A percentile compares a stretch with the other conserved stretches of the same genome.
Conservation (phyloP, 2,888 invertebrate genomes). For the Lordiphosa andalusiaca region DNA sequence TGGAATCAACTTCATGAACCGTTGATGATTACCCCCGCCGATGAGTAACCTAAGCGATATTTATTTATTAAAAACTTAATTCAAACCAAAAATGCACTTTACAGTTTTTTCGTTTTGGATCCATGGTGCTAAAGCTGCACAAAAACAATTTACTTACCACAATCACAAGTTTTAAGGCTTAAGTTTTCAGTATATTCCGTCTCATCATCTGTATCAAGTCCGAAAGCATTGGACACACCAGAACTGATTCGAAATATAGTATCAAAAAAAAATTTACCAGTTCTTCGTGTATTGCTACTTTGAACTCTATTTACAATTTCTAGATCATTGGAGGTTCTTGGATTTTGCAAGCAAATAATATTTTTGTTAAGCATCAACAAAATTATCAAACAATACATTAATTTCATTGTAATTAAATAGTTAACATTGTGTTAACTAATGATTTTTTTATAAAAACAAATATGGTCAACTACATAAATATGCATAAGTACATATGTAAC, state of each 20-base stretch:
- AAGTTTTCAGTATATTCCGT: slow-evolving; percentile 83
- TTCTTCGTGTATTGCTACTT: slow-evolving; percentile 80
- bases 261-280: slow-evolving; percentile 87
- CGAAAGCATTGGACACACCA: slow-evolving; percentile 78
- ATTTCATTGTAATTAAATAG: slow-evolving; percentile 52
- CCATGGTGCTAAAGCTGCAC: too few species aligned
- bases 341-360: slow-evolving; percentile 46
- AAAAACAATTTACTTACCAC: slow-evolving; percentile 82
- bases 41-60: too few species aligned
- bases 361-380: slow-evolving; percentile 47
- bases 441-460: slow-evolving; percentile 12
- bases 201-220: slow-evolving; percentile 82
- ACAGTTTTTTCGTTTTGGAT: neutral
- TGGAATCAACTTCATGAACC: too few species aligned
- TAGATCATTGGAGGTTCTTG: slow-evolving; percentile 22
- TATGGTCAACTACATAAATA: slow-evolving; percentile 4
- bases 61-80: too few species aligned
- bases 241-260: slow-evolving; percentile 86
- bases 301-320: slow-evolving; percentile 30
- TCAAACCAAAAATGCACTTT: too few species aligned
- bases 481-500: slow-evolving; percentile 8
- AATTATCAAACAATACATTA: slow-evolving; percentile 53
- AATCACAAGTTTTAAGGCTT: slow-evolving; percentile 85
- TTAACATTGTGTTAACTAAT: slow-evolving; percentile 43
- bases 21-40: too few species aligned